phyloP scores from a whole-genome alignment of 2,797 vertebrate species.

The Cyclura pinguis region DNA sequence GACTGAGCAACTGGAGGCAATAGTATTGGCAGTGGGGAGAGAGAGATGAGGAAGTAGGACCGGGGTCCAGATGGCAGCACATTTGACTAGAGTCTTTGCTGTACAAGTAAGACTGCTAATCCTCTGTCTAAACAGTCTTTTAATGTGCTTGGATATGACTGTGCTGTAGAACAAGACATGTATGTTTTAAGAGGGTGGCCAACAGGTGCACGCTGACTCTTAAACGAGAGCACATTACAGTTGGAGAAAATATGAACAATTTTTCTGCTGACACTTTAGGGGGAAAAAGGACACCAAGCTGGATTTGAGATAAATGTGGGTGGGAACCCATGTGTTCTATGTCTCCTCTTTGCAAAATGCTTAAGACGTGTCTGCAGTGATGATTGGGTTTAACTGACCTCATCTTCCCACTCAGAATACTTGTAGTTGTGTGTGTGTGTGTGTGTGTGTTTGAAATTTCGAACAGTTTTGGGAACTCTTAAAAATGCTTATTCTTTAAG shows the following conservation, averaged over 20 bases:
- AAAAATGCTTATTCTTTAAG: background rate
- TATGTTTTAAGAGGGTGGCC: background rate
- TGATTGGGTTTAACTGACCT: background rate
- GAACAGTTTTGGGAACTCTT: background rate
- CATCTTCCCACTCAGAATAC: background rate
- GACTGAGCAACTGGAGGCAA: background rate
- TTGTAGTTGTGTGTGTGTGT: background rate
- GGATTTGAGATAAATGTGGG: background rate
- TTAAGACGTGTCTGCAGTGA: background rate
- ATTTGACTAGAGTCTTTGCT: background rate
- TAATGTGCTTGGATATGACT: background rate
- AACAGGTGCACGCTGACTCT: background rate
- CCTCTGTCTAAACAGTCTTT: background rate
- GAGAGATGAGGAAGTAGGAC: background rate
- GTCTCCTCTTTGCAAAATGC: background rate
- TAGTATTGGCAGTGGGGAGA: background rate
- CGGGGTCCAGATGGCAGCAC: background rate
- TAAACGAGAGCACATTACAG: background rate
- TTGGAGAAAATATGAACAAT: background rate
- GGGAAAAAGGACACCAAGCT: background rate
- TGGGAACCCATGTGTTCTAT: background rate
- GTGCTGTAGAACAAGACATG: background rate
- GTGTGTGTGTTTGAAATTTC: background rate
- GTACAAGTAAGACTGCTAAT: background rate
- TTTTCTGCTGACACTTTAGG: background rate